phyloP scores from a whole-genome alignment of 2,797 vertebrate species.

The Karalla daura region DNA sequence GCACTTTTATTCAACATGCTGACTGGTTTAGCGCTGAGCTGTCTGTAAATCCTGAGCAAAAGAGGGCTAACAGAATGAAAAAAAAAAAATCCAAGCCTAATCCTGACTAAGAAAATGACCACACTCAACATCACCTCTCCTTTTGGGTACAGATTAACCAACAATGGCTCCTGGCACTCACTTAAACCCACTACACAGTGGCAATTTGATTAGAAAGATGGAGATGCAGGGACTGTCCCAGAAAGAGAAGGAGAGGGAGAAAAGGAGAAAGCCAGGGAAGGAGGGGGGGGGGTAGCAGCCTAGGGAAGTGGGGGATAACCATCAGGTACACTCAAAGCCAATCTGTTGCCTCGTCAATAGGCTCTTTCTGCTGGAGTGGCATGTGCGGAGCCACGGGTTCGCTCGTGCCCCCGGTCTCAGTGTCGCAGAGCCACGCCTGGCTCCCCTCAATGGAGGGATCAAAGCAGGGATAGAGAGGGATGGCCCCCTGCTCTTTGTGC shows the following conservation, averaged over 20 bases:
- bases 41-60: conserved; percentile 46
- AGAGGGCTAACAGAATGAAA: conserved; percentile 61
- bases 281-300: conserved; percentile 15
- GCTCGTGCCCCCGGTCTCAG: conserved; percentile 32
- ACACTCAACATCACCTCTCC: conserved; percentile 76
- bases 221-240: conserved; percentile 71
- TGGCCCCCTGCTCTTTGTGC: conserved; percentile 77
- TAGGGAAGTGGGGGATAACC: conserved; percentile 62
- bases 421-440: conserved; percentile 49
- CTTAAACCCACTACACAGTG: conserved; percentile 77
- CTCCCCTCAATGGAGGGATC: conserved; percentile 76
- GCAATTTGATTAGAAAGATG: conserved; percentile 79
- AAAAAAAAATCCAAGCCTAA: conserved; percentile 66
- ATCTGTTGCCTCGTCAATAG: conserved; percentile 82
- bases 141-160: conserved; percentile 77
- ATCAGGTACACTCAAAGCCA: conserved; percentile 82
- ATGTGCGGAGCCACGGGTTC: conserved; percentile 46
- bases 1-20: conserved; percentile 26
- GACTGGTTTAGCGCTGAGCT: conserved; percentile 42
- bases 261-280: conserved; percentile 38
- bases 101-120: conserved; percentile 74
- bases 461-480: conserved; percentile 70
- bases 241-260: conserved; percentile 63
- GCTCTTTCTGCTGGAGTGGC: conserved; percentile 78
- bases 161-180: conserved; percentile 76